phyloP scores from a whole-genome alignment of 2,113 vertebrate genomes.

The Craseonycteris thonglongyai region DNA sequence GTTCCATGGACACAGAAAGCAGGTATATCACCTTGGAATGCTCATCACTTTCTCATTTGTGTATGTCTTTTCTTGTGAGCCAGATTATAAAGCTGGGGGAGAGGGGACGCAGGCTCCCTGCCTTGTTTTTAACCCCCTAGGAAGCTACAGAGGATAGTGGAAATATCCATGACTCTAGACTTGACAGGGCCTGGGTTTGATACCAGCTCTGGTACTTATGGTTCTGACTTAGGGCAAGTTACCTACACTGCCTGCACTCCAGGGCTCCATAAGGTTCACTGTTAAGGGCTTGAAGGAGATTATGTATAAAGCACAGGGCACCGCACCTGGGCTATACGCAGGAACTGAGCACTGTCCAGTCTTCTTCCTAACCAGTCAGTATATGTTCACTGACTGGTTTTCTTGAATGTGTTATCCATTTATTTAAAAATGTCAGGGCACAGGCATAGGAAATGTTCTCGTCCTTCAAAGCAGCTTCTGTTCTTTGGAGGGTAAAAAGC shows the following conservation, averaged over 20 bases:
- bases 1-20: neutral
- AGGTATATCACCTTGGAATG: neutral
- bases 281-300: neutral
- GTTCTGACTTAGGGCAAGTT: neutral
- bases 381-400: neutral
- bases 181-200: neutral
- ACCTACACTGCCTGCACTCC: neutral
- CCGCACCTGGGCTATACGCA: neutral
- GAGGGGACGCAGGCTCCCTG: neutral
- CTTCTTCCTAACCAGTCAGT: neutral
- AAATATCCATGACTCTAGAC: too few relatives aligned
- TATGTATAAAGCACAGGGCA: neutral
- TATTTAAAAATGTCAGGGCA: neutral
- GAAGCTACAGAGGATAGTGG: neutral
- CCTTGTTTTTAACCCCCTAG: neutral
- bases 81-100: neutral
- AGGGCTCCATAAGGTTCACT: neutral
- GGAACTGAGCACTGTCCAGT: neutral
- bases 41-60: neutral
- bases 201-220: neutral
- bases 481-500: neutral
- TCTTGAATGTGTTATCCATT: neutral
- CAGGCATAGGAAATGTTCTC: too few relatives aligned
- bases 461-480: neutral
- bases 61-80: neutral